Evolutionary conservation across 2,113 vertebrate genomes (phyloP), one percentile per base, ranked within the genome.

Genomic region (Panthera leo): DNA sequence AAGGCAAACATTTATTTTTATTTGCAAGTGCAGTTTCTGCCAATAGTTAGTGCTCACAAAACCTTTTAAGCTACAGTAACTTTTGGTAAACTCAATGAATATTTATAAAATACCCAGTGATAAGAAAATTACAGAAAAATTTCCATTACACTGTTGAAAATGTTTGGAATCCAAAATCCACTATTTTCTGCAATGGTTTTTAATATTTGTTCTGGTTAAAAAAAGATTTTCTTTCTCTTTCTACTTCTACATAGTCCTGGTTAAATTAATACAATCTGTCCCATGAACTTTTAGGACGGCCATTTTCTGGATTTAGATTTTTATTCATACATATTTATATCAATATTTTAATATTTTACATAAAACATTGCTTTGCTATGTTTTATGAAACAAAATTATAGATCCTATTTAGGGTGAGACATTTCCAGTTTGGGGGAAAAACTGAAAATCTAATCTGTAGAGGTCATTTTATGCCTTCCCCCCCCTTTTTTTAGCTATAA

Each of bases 121-220:
- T 99, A 98, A 98, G 98, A 99, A 99, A 99, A 93, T 98, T 96
- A 98, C 98, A 98, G 98, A 98, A 99, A 98, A 98, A 55, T 97
- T 97, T 97, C 91, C 71, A 95, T 98, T 97, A 91, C 31, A 97
- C 89, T 96, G 83, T 98, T 61, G 76, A 98, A 98, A 99, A 98
- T 98, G 98, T 98, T 97, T 98, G 95, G 94, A 98, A 96, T 98
- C 78, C 96, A 93, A 97, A 98, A 98, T 94, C 65, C 65, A 94
- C 12, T 75, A 95, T 97, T 97, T 98, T 97, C 98, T 98, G 92
- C 96, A 98, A 97, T 97, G 92, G 82, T 98, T 96, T 95, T 97
- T 98, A 97, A 53, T 98, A 94, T 97, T 94, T 90, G 51, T 97
- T 96, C 89, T 91, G 89, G 92, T 97, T 97, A 42, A 96, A 82